Evolutionary conservation across 2,797 vertebrate genomes (phyloP).

Genomic region (Hoplostethus atlanticus): DNA sequence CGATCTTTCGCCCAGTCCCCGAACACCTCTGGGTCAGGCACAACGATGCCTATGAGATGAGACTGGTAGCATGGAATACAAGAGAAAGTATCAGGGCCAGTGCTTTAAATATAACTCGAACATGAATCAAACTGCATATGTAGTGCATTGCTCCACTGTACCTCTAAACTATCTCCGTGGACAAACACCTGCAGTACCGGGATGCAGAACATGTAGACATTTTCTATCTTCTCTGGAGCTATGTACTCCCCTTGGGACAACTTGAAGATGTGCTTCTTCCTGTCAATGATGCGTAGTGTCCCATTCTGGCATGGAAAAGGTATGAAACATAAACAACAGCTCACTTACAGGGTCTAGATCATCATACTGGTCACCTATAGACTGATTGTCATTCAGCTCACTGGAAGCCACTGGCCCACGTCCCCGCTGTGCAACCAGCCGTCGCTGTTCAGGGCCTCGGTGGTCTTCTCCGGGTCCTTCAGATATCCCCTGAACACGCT

Average conservation of each 20-base stretch:
- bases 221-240: constrained; percentile 89
- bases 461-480: constrained; percentile 79
- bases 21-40: constrained; percentile 86
- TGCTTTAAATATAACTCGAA: not conserved
- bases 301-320: constrained; percentile 78
- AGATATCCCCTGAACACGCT: constrained; percentile 86
- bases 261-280: constrained; percentile 89
- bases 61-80: constrained; percentile 69
- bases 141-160: constrained; percentile 26
- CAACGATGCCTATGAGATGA: constrained; percentile 82
- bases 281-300: constrained; percentile 85
- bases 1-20: constrained; percentile 80
- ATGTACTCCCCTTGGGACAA: constrained; percentile 87
- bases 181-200: constrained; percentile 87
- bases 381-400: constrained; percentile 52
- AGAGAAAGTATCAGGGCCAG: not conserved
- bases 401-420: constrained; percentile 87
- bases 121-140: not conserved
- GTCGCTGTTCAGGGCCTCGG: constrained; percentile 81
- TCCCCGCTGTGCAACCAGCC: constrained; percentile 88
- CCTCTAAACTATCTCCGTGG: constrained; percentile 88
- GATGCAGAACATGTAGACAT: constrained; percentile 81
- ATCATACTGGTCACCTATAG: not conserved
- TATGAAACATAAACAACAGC: not conserved
- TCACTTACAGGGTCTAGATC: not conserved